Percentiles rank a stretch among this genome's conserved stretches.
Conservation (phyloP, 2,888 invertebrate genomes). For the Heteromurus nitidus region DNA sequence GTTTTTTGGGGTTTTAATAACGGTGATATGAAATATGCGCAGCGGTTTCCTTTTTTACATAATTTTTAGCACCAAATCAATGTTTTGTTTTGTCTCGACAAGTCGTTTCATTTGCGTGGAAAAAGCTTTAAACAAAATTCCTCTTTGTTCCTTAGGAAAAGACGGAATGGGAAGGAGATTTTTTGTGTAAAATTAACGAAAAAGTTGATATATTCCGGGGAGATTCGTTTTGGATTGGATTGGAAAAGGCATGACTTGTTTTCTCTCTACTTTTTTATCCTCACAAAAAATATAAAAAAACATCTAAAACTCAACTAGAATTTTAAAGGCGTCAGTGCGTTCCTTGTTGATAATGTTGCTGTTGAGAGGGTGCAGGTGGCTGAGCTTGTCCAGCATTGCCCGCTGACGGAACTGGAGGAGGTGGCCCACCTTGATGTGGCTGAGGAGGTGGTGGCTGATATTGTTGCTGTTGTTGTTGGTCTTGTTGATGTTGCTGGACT, state of each 20-base stretch:
- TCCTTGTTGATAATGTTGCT: slow-evolving; percentile 45
- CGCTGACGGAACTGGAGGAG: slow-evolving; percentile 32
- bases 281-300: neutral
- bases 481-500: slow-evolving; percentile 23
- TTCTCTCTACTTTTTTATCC: too few species aligned
- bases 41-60: neutral
- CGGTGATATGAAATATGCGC: neutral
- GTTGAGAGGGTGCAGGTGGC: slow-evolving; percentile 7
- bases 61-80: slow-evolving; percentile 11
- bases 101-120: too few species aligned
- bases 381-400: slow-evolving; percentile 9
- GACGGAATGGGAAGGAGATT: neutral
- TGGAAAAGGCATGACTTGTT: slow-evolving; percentile 11
- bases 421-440: slow-evolving; percentile 36
- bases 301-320: neutral
- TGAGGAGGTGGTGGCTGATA: slow-evolving; percentile 20
- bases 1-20: neutral
- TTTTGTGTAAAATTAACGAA: neutral
- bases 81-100: too few species aligned
- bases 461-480: slow-evolving; percentile 54
- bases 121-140: neutral
- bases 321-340: slow-evolving; percentile 35
- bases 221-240: slow-evolving; percentile 2
- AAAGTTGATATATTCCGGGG: neutral
- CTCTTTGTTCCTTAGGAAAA: neutral